phyloP scores from a whole-genome alignment of 2,888 invertebrate genomes.

The Tanypteryx hageni region DNA sequence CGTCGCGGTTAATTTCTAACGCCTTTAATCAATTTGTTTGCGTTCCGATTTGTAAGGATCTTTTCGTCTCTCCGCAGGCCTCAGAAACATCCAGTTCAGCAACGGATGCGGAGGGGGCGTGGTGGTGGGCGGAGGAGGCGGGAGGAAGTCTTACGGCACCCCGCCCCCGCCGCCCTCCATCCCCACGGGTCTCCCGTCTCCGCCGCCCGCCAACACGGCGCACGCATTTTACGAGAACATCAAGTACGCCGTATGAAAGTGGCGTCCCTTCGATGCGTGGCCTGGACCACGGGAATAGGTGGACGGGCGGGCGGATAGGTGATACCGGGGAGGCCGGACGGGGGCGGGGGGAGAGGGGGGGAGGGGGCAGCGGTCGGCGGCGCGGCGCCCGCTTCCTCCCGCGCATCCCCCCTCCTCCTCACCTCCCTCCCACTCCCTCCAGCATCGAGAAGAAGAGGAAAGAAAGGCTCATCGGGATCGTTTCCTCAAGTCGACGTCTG shows the following conservation, averaged over 20 bases:
- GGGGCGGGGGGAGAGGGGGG: no score
- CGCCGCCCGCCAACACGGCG: slow-evolving; percentile 73
- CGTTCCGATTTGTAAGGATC: neutral
- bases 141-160: slow-evolving; percentile 68
- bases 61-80: slow-evolving; percentile 20
- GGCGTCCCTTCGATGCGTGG: slow-evolving; percentile 14
- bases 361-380: neutral
- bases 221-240: slow-evolving; percentile 68
- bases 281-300: slow-evolving; percentile 20
- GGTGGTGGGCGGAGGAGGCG: neutral
- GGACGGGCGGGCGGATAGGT: neutral
- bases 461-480: neutral
- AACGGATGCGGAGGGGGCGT: slow-evolving; percentile 1
- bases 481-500: neutral
- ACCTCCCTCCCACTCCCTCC: neutral
- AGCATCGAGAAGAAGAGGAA: neutral
- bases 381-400: neutral
- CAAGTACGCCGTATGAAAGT: slow-evolving; percentile 68
- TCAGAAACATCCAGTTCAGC: slow-evolving; percentile 24
- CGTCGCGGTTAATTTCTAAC: no score
- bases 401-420: neutral
- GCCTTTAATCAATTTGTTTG: no score
- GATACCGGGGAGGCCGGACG: neutral
- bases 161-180: slow-evolving; percentile 76
- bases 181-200: slow-evolving; percentile 74